Percentiles rank a stretch among this genome's conserved stretches.
Evolutionary conservation across 2,113 vertebrate species (phyloP).

Genomic region (Mesitornis unicolor): DNA sequence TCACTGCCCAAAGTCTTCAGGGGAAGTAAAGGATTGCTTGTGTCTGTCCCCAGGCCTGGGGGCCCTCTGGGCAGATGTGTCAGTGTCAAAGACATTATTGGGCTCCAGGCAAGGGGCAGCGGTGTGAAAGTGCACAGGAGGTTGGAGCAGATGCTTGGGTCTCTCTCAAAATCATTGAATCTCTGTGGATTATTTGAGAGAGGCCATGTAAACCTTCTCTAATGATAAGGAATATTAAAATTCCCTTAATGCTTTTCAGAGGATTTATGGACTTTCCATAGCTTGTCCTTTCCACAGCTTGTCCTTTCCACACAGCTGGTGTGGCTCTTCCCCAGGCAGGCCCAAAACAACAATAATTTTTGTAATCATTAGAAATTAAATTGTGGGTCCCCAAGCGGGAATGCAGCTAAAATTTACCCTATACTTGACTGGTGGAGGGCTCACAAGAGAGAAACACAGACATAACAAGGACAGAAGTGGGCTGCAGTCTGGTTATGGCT

Average conservation of each 20-base stretch:
- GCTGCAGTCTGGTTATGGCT: not conserved
- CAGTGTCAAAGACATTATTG: not conserved
- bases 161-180: not conserved
- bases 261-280: not conserved
- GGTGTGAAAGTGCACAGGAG: not conserved
- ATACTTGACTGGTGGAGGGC: not conserved
- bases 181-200: not conserved
- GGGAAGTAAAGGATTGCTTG: not conserved
- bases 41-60: not conserved
- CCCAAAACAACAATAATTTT: not conserved
- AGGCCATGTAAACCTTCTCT: not conserved
- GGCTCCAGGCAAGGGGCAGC: not conserved
- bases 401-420: not conserved
- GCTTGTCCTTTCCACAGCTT: not conserved
- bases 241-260: not conserved
- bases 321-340: not conserved
- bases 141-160: not conserved
- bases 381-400: not conserved
- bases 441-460: not conserved
- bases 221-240: not conserved
- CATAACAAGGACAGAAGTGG: not conserved
- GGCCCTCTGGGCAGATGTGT: not conserved
- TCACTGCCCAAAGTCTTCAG: not conserved
- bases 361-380: not conserved
- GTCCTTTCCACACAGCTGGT: not conserved